Evolutionary conservation across 2,113 vertebrate species (phyloP).

Genomic region (Pitta sordida): DNA sequence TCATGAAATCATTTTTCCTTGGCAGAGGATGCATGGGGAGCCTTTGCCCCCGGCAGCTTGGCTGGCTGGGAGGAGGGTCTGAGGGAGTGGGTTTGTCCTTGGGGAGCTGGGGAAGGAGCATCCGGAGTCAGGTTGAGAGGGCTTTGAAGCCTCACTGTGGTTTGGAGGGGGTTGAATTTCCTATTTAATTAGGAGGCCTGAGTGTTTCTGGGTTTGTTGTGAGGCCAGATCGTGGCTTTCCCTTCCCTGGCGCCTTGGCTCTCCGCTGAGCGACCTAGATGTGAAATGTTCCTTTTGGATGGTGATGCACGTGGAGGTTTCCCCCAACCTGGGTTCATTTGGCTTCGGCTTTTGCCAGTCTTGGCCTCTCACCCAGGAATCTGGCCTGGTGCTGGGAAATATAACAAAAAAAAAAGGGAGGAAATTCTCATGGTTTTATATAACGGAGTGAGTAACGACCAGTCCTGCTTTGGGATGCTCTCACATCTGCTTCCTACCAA

Average conservation of each 20-base stretch:
- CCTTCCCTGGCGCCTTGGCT: background rate
- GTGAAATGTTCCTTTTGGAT: background rate
- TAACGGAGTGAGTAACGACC: background rate
- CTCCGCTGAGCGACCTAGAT: background rate
- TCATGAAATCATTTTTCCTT: background rate
- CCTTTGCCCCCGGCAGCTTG: background rate
- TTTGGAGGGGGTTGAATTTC: constrained; percentile 23
- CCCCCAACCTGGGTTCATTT: background rate
- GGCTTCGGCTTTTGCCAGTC: background rate
- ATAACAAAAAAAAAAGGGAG: background rate
- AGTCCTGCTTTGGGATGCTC: constrained; percentile 32
- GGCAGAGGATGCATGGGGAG: background rate
- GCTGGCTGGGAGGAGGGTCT: background rate
- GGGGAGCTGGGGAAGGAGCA: background rate
- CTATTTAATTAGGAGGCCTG: constrained; percentile 7
- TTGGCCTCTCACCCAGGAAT: constrained; percentile 29
- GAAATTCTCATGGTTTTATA: constrained; percentile 47
- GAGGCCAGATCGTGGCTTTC: constrained; percentile 32
- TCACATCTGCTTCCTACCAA: constrained; percentile 55
- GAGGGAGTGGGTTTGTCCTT: background rate
- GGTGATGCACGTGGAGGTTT: background rate
- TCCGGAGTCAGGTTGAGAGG: constrained; percentile 17
- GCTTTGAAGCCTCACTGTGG: constrained; percentile 32
- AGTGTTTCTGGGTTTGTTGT: constrained; percentile 16
- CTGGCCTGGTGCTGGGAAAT: background rate